A percentile compares a stretch with the other conserved stretches of the same genome.
Conservation (phyloP, 2,113 vertebrate genomes). For the Chinchilla lanigera region DNA sequence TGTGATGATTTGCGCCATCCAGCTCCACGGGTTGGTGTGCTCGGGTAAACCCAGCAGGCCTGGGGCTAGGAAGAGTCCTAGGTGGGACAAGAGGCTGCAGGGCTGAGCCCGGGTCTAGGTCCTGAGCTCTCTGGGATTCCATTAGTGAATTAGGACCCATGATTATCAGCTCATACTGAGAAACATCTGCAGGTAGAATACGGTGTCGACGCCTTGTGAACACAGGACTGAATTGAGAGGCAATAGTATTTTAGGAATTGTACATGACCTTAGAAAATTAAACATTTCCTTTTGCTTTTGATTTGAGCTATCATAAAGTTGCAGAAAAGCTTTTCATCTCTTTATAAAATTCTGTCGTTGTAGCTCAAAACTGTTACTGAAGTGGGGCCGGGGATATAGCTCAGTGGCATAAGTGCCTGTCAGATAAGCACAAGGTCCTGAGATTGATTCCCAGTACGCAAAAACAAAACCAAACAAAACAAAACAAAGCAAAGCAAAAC, state of each 20-base stretch:
- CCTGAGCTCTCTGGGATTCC: background rate
- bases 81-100: accelerated
- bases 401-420: too few species aligned
- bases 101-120: background rate
- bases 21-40: background rate
- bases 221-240: background rate
- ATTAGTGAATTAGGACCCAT: too few species aligned
- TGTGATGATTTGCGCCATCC: background rate
- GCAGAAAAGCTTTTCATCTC: background rate
- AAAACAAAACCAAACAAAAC: too few species aligned
- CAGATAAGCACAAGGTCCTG: too few species aligned
- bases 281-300: background rate
- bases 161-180: background rate
- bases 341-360: background rate
- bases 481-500: too few species aligned
- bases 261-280: background rate
- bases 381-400: too few species aligned
- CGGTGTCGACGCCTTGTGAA: background rate
- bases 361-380: background rate
- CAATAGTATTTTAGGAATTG: background rate
- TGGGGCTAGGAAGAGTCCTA: background rate
- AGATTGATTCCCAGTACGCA: too few species aligned
- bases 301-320: background rate
- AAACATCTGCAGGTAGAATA: background rate
- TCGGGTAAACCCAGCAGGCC: accelerated